Evolutionary conservation across 2,888 invertebrate genomes (phyloP).

Genomic region (Chorisops tibialis): DNA sequence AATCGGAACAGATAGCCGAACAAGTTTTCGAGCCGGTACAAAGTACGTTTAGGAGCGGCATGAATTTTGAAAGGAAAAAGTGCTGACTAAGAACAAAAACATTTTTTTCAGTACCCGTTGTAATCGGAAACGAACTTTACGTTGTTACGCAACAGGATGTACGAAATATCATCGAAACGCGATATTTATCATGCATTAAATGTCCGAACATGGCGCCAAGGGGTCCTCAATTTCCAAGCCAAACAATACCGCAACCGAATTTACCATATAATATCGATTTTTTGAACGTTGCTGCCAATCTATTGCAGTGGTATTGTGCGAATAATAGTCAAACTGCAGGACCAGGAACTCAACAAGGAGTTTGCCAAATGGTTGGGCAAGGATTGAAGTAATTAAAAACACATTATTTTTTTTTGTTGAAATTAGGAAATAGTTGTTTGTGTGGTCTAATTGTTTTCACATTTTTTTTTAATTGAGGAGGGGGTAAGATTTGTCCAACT

Average conservation of each 20-base stretch:
- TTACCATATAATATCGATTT: neutral
- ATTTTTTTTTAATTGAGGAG: no score
- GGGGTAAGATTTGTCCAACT: no score
- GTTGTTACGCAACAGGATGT: conserved; percentile 46
- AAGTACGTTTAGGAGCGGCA: no score
- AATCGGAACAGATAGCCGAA: conserved; percentile 2
- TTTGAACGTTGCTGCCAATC: neutral
- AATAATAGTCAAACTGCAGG: neutral
- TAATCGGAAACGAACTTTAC: conserved; percentile 42
- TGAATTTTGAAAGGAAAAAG: no score
- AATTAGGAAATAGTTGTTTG: no score
- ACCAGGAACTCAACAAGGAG: neutral
- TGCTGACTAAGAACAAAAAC: no score
- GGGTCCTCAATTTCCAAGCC: neutral
- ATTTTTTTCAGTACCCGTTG: conserved; percentile 40
- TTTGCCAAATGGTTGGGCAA: no score
- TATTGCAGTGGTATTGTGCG: neutral
- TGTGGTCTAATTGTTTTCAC: no score
- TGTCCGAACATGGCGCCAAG: neutral
- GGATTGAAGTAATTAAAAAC: no score
- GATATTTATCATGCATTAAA: conserved; percentile 39
- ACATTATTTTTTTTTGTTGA: no score
- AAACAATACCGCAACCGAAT: neutral
- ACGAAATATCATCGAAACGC: conserved; percentile 42
- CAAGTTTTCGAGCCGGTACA: conserved; percentile 3